Evolutionary conservation across 2,888 invertebrate species (phyloP).

Genomic region (Falcaria lacertinaria): DNA sequence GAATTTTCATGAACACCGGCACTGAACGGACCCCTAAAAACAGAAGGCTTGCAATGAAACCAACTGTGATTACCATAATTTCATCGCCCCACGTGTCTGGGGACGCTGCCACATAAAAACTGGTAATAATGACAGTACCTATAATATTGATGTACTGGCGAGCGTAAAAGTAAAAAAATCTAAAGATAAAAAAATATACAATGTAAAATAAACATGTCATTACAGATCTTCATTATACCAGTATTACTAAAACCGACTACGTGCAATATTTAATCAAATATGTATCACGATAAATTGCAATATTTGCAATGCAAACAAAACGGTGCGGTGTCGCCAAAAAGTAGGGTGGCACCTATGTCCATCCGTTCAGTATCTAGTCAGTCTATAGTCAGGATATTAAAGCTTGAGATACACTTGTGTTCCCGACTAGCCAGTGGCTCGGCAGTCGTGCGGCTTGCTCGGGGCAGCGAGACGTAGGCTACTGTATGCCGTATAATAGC

Average conservation of each 20-base stretch:
- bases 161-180: constrained; percentile 20
- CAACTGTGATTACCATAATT: constrained; percentile 76
- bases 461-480: constrained; percentile 46
- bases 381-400: constrained; percentile 2
- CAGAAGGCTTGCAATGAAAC: constrained; percentile 58
- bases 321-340: too few relatives aligned
- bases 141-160: constrained; percentile 46
- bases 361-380: not conserved
- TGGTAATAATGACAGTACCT: constrained; percentile 73
- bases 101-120: constrained; percentile 66
- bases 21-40: constrained; percentile 48
- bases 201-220: too few relatives aligned
- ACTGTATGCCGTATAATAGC: constrained; percentile 66
- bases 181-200: constrained; percentile 1
- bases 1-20: not conserved
- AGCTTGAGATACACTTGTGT: constrained; percentile 28
- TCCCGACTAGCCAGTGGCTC: constrained; percentile 28
- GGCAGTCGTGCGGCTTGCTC: constrained; percentile 34
- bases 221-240: too few relatives aligned
- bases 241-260: too few relatives aligned
- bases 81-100: constrained; percentile 75
- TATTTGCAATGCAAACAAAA: too few relatives aligned
- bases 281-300: too few relatives aligned
- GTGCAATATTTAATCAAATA: too few relatives aligned
- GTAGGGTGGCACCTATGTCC: too few relatives aligned